Conservation (phyloP, 2,888 invertebrate genomes). For the Calameuta filiformis region DNA sequence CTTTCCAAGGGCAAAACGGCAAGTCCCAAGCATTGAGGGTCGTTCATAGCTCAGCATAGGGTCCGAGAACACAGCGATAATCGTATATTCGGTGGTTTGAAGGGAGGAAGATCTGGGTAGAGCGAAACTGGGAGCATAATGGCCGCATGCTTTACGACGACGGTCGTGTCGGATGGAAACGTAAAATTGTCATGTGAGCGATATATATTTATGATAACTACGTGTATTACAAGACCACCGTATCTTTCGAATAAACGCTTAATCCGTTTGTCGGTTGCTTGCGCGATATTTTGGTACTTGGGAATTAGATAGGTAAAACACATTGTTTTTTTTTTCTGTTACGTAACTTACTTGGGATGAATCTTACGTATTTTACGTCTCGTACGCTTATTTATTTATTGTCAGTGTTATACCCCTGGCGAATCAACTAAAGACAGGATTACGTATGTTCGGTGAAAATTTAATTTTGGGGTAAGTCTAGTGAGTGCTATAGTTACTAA, state of each 20-base stretch:
- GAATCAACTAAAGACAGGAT: background rate
- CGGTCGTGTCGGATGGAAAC: background rate
- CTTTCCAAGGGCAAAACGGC: background rate
- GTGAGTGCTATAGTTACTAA: background rate
- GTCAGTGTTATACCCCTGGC: no score
- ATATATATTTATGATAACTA: background rate
- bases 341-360: background rate
- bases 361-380: no score
- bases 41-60: background rate
- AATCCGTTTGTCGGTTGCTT: background rate
- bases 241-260: background rate
- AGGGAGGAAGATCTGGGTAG: background rate
- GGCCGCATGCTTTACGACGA: background rate
- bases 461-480: background rate
- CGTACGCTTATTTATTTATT: no score
- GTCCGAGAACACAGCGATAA: background rate
- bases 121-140: background rate
- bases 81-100: background rate
- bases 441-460: background rate
- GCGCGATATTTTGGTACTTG: background rate
- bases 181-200: background rate
- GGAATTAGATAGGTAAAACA: background rate
- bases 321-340: no score
- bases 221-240: background rate
- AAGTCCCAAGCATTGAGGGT: background rate